Base-by-base conservation (phyloP, 2,113 vertebrate genomes). In the Clarias gariepinus region DNA sequence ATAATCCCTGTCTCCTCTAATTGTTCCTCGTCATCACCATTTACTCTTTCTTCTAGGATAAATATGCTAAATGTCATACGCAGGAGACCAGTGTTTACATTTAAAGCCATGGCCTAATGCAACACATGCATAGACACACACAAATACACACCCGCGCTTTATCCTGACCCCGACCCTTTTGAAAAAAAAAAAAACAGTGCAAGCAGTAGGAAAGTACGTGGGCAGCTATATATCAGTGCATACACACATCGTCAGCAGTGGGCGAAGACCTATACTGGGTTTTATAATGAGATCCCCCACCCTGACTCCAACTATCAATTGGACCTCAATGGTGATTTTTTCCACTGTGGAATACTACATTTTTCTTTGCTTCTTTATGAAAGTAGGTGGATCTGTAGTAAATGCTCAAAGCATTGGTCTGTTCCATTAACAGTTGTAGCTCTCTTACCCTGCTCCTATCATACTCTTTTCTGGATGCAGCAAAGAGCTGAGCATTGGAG, bases 381-480 rank as follows among this genome's bases (percentile, higher is more conserved):
- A 78, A 55, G 78, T 61, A 25, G 30, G 30, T 61, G 21, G 18
- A 11, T 81, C 57, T 60, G 16, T 60, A 61, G 33, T 36, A 81
- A 81, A 61, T 1, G 3, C 21, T 81, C 30, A 6, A 78, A 78
- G 25, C 74, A 28, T 15, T 15, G 4, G 33, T 8, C 19, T 60
- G 10, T 80, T 58, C 77, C 7, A 57, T 58, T 33, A 57, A 15
- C 28, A 80, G 13, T 13, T 80, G 55, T 60, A 80, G 23, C 77
- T 73, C 60, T 88, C 97, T 97, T 94, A 99, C 98, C 94, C 98
- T 95, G 93, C 98, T 99, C 91, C 97, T 96, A 93, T 99, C 98
- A 19, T 99, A 99, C 90, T 99, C 98, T 90, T 99, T 99, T 91
- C 98, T 96, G 28, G 98, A 99, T 85, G 98, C 98, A 74, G 97